phyloP scores from a whole-genome alignment of 35 echinoderm and acorn worm genomes.

The Heliocidaris tuberculata region DNA sequence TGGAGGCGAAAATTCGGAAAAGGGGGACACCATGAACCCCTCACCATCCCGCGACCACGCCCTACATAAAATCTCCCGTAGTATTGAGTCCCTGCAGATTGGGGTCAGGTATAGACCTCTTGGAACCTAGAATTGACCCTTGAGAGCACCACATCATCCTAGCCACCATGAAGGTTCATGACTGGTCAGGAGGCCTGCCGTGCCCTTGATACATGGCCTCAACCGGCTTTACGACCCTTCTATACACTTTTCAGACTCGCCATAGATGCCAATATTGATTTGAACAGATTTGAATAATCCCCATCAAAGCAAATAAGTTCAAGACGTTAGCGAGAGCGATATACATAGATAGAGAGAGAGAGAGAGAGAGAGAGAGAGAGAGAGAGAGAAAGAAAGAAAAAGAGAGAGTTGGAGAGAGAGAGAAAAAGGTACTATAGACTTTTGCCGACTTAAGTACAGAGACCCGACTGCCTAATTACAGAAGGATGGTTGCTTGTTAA shows the following conservation, averaged over 20 bases:
- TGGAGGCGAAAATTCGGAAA: not conserved
- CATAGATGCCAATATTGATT: conserved; percentile 24
- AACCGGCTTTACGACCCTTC: not conserved
- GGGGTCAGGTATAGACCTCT: not conserved
- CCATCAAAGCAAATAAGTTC: conserved; percentile 37
- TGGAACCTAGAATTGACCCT: not conserved
- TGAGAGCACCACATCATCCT: not conserved
- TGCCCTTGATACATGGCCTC: not conserved
- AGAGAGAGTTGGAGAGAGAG: not conserved
- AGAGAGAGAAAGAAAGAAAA: not conserved
- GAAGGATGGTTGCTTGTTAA: not conserved
- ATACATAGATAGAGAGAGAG: not conserved
- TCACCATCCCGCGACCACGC: not conserved
- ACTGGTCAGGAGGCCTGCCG: not conserved
- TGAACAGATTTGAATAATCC: conserved; percentile 25
- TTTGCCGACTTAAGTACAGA: not conserved
- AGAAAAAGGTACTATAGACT: not conserved
- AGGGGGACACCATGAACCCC: not conserved
- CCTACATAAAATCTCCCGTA: not conserved
- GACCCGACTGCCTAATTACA: not conserved
- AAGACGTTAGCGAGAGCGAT: not conserved
- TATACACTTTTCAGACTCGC: not conserved
- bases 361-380: not conserved
- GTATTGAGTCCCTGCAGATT: not conserved
- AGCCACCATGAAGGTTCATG: not conserved